Evolutionary conservation across 1,140 invertebrate species (phyloP).

Genomic region (Drosophila serrata): DNA sequence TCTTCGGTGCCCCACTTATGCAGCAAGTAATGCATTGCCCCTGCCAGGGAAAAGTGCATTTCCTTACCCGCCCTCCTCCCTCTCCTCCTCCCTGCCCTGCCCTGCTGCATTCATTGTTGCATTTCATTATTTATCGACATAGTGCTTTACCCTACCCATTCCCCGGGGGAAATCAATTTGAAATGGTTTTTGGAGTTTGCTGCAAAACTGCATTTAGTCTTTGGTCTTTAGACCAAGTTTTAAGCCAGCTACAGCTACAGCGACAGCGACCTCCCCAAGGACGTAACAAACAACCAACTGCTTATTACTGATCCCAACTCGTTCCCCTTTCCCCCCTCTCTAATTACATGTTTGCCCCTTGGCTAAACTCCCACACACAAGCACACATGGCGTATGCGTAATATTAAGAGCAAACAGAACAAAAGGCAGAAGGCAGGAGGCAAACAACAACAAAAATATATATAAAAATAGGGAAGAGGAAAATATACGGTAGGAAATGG

Average conservation of each 20-base stretch:
- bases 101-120: conserved; percentile 33
- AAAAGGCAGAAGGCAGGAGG: conserved; percentile 25
- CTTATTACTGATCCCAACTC: conserved; percentile 61
- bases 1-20: conserved; percentile 44
- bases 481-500: conserved; percentile 3
- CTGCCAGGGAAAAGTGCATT: conserved; percentile 39
- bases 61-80: background rate
- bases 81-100: background rate
- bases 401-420: conserved; percentile 52
- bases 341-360: conserved; percentile 62
- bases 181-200: conserved; percentile 46
- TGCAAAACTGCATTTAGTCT: conserved; percentile 13
- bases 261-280: conserved; percentile 57
- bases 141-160: background rate
- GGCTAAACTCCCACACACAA: conserved; percentile 35
- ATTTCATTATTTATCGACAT: conserved; percentile 52
- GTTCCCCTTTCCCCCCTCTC: conserved; percentile 9
- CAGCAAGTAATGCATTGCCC: conserved; percentile 26
- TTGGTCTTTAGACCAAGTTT: conserved; percentile 31
- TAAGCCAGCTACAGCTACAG: conserved; percentile 37
- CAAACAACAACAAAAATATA: conserved; percentile 59
- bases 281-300: conserved; percentile 55
- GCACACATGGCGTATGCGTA: conserved; percentile 70
- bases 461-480: conserved; percentile 25
- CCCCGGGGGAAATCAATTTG: conserved; percentile 70